A percentile compares a stretch with the other conserved stretches of the same genome.
Conservation (phyloP, 2,797 vertebrate genomes). For the Girardinus metallicus region DNA sequence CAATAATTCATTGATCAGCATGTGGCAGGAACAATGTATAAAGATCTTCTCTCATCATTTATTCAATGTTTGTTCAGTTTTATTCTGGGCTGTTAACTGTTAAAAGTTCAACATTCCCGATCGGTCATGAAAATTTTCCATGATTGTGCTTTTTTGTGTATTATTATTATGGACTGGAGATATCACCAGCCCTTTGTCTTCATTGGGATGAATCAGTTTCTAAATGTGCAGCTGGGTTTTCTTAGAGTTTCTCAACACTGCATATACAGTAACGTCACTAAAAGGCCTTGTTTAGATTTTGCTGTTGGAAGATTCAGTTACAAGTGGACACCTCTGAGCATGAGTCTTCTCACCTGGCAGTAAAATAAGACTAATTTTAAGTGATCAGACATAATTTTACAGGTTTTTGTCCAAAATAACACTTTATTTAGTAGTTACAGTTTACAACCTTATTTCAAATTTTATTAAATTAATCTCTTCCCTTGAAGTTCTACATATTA, state of each 20-base stretch:
- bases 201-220: not conserved
- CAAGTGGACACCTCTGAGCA: not conserved
- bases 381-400: not conserved
- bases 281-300: not conserved
- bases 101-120: not conserved
- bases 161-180: not conserved
- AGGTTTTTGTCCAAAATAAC: not conserved
- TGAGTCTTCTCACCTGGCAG: not conserved
- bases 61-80: slow-evolving; percentile 46
- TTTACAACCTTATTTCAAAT: no score
- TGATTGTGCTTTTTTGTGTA: not conserved
- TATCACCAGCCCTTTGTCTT: not conserved
- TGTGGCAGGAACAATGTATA: slow-evolving; percentile 27
- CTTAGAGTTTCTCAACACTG: not conserved
- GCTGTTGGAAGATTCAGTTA: not conserved
- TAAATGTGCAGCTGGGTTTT: not conserved
- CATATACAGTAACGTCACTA: not conserved
- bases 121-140: not conserved
- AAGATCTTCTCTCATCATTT: slow-evolving; percentile 41
- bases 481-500: no score
- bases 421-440: no score
- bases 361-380: not conserved
- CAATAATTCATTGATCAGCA: slow-evolving; percentile 50
- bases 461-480: no score
- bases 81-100: slow-evolving; percentile 27